Conservation (phyloP, 2,797 vertebrate genomes). For the Neopelma chrysocephalum region DNA sequence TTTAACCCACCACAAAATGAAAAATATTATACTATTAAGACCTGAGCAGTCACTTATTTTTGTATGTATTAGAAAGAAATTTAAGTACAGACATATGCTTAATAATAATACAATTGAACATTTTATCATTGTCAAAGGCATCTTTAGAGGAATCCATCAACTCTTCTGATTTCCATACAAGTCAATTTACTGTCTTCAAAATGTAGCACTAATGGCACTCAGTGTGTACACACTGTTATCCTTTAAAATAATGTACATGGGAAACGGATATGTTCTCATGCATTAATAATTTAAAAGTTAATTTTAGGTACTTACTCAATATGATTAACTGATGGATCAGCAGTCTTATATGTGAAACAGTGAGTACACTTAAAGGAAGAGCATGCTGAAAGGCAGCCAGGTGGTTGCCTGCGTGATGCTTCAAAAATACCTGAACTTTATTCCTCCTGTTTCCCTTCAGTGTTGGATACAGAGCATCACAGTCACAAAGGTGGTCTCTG, state of each 20-base stretch:
- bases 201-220: constrained; percentile 6
- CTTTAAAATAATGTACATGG: constrained; percentile 33
- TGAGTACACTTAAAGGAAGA: constrained; percentile 24
- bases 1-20: neutral
- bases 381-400: constrained; percentile 14
- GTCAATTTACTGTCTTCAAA: constrained; percentile 47
- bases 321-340: constrained; percentile 66
- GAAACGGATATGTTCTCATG: constrained; percentile 30
- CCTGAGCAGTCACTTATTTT: neutral
- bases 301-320: constrained; percentile 36
- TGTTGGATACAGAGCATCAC: accelerated
- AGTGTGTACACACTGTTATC: constrained; percentile 47
- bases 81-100: neutral
- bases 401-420: neutral
- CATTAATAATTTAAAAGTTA: constrained; percentile 55
- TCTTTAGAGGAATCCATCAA: neutral
- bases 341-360: constrained; percentile 29
- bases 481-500: neutral
- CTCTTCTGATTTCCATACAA: constrained; percentile 12
- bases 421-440: constrained; percentile 28
- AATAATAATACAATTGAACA: neutral
- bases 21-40: neutral
- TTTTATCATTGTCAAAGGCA: neutral
- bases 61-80: neutral
- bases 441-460: neutral